Percentiles rank a stretch among this genome's conserved stretches.
Conservation (phyloP, 2,113 vertebrate genomes). For the Hippotragus niger region DNA sequence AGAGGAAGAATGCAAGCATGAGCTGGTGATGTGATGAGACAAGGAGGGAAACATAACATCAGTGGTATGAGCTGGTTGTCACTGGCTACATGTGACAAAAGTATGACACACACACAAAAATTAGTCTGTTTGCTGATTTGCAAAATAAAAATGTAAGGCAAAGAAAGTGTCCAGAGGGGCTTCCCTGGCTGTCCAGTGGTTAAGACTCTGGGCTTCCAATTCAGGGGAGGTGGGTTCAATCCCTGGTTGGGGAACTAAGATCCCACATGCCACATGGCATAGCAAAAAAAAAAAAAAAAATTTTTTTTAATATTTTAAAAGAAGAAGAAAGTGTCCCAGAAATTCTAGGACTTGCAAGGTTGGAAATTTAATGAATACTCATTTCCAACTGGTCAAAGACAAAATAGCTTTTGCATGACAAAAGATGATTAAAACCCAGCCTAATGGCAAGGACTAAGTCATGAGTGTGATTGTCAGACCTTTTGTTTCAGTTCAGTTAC, state of each 20-base stretch:
- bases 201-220: background rate
- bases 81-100: background rate
- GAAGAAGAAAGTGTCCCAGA: background rate
- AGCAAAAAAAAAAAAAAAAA: background rate
- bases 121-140: background rate
- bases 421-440: background rate
- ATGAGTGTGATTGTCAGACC: background rate
- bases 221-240: background rate
- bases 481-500: background rate
- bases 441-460: background rate
- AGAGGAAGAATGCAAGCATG: background rate
- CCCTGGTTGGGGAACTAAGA: background rate
- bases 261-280: background rate
- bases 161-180: background rate
- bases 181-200: background rate
- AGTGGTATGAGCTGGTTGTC: background rate
- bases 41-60: background rate
- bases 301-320: background rate
- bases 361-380: background rate
- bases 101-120: background rate
- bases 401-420: background rate
- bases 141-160: background rate
- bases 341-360: background rate
- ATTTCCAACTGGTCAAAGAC: background rate
- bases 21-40: background rate